phyloP scores from a whole-genome alignment of 2,113 vertebrate species.

The Larimichthys polyactis region DNA sequence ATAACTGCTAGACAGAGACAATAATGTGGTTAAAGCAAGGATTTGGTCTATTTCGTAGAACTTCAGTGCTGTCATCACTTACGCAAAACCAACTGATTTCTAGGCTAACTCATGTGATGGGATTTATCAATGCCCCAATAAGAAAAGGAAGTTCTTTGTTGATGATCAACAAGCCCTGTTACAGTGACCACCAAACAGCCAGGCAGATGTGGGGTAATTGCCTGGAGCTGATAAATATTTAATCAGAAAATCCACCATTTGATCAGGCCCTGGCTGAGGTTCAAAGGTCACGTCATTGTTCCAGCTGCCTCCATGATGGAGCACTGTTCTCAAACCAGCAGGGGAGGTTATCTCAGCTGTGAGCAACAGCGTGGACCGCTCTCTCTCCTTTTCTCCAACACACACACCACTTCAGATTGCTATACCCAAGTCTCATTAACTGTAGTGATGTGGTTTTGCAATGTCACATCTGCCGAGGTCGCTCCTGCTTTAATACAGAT shows the following conservation, averaged over 20 bases:
- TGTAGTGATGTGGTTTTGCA: slow-evolving; percentile 67
- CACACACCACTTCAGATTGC: slow-evolving; percentile 39
- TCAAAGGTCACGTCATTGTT: slow-evolving; percentile 76
- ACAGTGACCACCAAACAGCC: slow-evolving; percentile 29
- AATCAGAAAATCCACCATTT: slow-evolving; percentile 66
- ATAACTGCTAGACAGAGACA: background rate
- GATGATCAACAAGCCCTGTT: slow-evolving; percentile 9
- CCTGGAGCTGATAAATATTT: slow-evolving; percentile 77
- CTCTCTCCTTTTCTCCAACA: slow-evolving; percentile 34
- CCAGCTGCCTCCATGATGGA: slow-evolving; percentile 77
- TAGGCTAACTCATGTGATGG: background rate
- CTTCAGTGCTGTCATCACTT: background rate
- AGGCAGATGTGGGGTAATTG: slow-evolving; percentile 59
- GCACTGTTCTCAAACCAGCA: slow-evolving; percentile 69
- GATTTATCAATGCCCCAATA: background rate
- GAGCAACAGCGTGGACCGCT: slow-evolving; percentile 46
- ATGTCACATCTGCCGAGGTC: slow-evolving; percentile 76
- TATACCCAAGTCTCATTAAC: slow-evolving; percentile 40
- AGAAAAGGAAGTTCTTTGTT: slow-evolving; percentile 12
- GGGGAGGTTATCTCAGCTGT: slow-evolving; percentile 83
- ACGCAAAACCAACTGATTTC: background rate
- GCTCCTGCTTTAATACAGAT: slow-evolving; percentile 68
- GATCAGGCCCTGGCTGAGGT: slow-evolving; percentile 70
- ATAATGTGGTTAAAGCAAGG: background rate
- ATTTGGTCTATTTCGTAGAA: background rate